Conservation (phyloP, 2,113 vertebrate species). For the Donacobius atricapilla region DNA sequence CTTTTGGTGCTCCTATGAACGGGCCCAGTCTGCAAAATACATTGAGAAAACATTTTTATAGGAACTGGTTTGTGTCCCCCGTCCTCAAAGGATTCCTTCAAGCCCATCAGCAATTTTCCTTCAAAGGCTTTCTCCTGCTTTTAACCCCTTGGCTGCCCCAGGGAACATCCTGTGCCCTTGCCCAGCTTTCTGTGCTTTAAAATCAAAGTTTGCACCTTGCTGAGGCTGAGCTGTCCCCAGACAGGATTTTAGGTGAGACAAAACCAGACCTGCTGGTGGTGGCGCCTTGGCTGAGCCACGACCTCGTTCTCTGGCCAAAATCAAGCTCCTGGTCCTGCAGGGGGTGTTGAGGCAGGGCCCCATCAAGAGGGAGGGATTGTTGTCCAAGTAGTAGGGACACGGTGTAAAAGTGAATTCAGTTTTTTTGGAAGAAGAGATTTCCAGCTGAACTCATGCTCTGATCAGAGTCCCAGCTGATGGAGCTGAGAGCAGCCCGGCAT, state of each 20-base stretch:
- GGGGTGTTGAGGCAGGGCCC: background rate
- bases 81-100: background rate
- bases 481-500: background rate
- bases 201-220: background rate
- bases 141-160: background rate
- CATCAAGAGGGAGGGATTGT: rapidly evolving
- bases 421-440: background rate
- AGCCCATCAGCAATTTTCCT: background rate
- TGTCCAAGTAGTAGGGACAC: background rate
- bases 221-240: background rate
- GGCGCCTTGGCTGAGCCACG: rapidly evolving
- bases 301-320: background rate
- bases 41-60: slow-evolving; percentile 8
- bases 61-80: background rate
- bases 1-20: background rate
- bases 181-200: background rate
- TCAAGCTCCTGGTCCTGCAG: background rate
- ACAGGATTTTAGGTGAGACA: background rate
- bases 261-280: background rate
- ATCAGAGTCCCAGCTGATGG: background rate
- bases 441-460: background rate
- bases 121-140: background rate
- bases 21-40: background rate
- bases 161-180: rapidly evolving
- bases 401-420: background rate